Conservation (phyloP, 2,113 vertebrate species). For the Puntigrus tetrazona region DNA sequence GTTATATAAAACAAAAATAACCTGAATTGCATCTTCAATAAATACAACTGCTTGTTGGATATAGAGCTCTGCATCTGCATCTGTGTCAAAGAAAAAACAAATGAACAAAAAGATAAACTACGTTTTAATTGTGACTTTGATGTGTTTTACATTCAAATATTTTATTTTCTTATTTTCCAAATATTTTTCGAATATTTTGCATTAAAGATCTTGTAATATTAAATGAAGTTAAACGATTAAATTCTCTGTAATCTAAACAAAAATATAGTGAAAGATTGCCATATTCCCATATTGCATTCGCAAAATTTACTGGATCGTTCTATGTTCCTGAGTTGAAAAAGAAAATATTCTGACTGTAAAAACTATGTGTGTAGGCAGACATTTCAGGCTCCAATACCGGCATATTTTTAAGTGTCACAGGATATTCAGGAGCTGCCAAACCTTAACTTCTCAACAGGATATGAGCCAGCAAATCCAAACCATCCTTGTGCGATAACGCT, state of each 20-base stretch:
- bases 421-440: not conserved
- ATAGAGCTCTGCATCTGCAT: constrained; percentile 69
- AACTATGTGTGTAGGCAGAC: not conserved
- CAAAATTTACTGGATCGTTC: not conserved
- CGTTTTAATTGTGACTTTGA: not conserved
- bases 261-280: not conserved
- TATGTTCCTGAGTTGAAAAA: not conserved
- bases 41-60: constrained; percentile 89
- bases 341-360: not conserved
- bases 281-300: not conserved
- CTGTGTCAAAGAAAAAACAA: constrained; percentile 51
- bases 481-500: not conserved
- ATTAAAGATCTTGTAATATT: not conserved
- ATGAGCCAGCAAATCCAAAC: constrained; percentile 16
- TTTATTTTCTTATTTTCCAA: too few relatives aligned
- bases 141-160: not conserved
- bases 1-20: constrained; percentile 58
- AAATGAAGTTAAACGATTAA: not conserved
- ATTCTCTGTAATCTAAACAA: not conserved
- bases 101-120: not conserved
- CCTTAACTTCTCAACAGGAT: constrained; percentile 8
- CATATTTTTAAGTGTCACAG: not conserved
- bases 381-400: not conserved
- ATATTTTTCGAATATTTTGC: too few relatives aligned
- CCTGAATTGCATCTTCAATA: constrained; percentile 93